phyloP scores from a whole-genome alignment of 2,113 vertebrate species.

The Microcebus tavaratra region DNA sequence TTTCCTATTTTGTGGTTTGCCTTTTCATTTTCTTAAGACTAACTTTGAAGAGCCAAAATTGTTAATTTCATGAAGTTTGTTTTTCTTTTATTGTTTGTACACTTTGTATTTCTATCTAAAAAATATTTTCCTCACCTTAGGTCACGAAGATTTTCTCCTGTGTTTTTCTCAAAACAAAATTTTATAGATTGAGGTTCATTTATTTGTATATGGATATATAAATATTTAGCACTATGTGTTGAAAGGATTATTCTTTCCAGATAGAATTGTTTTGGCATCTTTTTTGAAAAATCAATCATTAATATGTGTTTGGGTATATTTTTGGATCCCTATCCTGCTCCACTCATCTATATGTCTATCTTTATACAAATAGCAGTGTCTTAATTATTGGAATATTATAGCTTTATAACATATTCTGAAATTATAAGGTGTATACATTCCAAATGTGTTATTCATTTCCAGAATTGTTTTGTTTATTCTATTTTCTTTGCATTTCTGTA shows the following conservation, averaged over 20 bases:
- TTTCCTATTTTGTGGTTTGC: neutral
- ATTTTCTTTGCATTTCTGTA: neutral
- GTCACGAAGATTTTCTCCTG: neutral
- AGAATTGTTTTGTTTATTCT: neutral
- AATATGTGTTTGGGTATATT: neutral
- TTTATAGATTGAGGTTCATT: neutral
- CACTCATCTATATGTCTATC: neutral
- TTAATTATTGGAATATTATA: neutral
- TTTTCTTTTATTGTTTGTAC: neutral
- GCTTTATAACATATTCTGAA: neutral
- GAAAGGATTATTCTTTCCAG: neutral
- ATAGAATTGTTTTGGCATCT: neutral
- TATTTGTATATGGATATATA: neutral
- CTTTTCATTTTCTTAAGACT: neutral
- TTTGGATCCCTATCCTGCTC: neutral
- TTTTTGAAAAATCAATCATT: neutral
- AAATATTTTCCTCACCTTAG: neutral
- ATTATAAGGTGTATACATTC: neutral
- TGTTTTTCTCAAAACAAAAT: no score
- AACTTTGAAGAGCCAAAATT: neutral
- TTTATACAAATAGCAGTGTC: neutral
- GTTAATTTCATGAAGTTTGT: neutral
- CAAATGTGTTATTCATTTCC: neutral
- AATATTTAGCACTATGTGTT: neutral
- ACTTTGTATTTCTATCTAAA: neutral